Evolutionary conservation across 1,140 invertebrate genomes (phyloP).

Genomic region (Pteromalus puparum): DNA sequence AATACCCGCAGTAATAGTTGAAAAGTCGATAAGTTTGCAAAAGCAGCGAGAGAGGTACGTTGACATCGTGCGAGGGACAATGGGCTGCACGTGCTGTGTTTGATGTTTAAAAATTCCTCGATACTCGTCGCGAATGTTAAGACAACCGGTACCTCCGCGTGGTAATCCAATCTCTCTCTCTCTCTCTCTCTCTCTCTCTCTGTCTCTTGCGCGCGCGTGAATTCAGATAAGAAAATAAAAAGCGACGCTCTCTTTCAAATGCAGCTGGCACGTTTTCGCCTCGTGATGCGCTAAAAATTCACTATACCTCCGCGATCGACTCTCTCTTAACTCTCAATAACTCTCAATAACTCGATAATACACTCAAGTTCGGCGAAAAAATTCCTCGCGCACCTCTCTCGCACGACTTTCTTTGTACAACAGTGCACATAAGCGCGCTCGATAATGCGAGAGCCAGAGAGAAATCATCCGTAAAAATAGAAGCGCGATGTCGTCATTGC

Average conservation of each 20-base stretch:
- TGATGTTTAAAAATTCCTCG: constrained; percentile 59
- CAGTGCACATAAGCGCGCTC: too few relatives aligned
- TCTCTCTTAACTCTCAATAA: neutral
- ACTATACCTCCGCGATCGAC: neutral
- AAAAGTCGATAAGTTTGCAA: neutral
- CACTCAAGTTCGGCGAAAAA: neutral
- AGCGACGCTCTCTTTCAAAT: constrained; percentile 7
- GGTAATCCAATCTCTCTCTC: constrained; percentile 45
- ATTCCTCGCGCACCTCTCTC: neutral
- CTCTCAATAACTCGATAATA: neutral
- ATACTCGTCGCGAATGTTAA: constrained; percentile 52
- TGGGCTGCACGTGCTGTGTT: constrained; percentile 41
- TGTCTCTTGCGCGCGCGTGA: neutral
- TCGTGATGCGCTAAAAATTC: neutral
- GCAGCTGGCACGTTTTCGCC: neutral
- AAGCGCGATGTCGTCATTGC: neutral
- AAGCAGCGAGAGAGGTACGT: neutral
- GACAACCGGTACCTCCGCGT: constrained; percentile 53
- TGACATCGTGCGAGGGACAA: neutral
- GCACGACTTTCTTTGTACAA: too few relatives aligned
- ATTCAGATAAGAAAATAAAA: constrained; percentile 36
- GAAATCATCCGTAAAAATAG: neutral
- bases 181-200: constrained; percentile 22
- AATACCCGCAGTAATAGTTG: neutral
- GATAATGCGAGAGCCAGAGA: neutral